phyloP scores from a whole-genome alignment of 2,888 invertebrate species.

The Rotaria socialis region DNA sequence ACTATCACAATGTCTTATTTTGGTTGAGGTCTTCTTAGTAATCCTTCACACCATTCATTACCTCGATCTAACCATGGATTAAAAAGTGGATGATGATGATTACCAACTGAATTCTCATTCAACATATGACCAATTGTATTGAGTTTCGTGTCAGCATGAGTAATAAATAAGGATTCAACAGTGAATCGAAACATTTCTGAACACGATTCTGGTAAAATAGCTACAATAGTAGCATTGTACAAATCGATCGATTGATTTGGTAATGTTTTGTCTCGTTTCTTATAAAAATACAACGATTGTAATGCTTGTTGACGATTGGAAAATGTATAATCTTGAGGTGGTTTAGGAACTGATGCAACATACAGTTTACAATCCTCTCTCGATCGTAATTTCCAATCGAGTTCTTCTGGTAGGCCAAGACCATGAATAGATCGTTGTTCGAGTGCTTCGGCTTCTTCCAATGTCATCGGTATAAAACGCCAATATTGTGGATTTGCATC shows the following conservation, averaged over 20 bases:
- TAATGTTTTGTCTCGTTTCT: background rate
- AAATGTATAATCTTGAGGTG: background rate
- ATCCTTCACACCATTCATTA: background rate
- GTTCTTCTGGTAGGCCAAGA: background rate
- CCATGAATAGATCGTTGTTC: background rate
- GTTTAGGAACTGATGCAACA: background rate
- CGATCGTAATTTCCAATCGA: background rate
- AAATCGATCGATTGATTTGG: background rate
- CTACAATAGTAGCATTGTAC: background rate
- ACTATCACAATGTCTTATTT: too few relatives aligned
- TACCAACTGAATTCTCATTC: background rate
- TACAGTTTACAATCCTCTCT: background rate
- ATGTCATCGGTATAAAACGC: background rate
- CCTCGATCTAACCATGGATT: slow-evolving; percentile 1
- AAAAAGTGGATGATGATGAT: background rate
- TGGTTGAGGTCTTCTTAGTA: background rate
- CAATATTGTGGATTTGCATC: slow-evolving; percentile 5
- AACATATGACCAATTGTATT: background rate
- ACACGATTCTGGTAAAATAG: background rate
- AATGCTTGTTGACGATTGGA: background rate
- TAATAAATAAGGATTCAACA: background rate
- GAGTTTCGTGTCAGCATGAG: background rate
- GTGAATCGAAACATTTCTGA: background rate
- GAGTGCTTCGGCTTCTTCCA: background rate
- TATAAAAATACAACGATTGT: background rate